A percentile compares a stretch with the other conserved stretches of the same genome.
Conservation (phyloP, 2,888 invertebrate species). For the Phyllotreta striolata region DNA sequence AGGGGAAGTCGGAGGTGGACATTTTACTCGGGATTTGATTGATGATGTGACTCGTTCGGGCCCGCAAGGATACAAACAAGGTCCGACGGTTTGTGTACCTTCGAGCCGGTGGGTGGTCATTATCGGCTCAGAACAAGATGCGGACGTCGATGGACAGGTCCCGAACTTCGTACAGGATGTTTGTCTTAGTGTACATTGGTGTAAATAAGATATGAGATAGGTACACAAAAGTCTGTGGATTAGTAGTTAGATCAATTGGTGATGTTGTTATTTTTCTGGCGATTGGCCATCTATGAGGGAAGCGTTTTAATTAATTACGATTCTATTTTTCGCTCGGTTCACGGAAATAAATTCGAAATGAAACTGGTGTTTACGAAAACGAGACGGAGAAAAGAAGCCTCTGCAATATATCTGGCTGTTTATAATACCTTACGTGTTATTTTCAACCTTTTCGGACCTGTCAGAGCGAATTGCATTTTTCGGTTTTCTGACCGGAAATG, state of each 20-base stretch:
- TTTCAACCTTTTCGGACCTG: conserved; percentile 50
- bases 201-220: too few species aligned
- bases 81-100: conserved; percentile 34
- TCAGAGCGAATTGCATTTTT: conserved; percentile 53
- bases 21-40: conserved; percentile 49
- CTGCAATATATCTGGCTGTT: conserved; percentile 40
- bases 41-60: conserved; percentile 43
- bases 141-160: not conserved
- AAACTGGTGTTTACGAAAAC: too few species aligned
- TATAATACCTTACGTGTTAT: conserved; percentile 46
- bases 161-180: too few species aligned
- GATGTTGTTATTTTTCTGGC: too few species aligned
- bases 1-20: conserved; percentile 44
- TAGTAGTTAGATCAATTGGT: too few species aligned
- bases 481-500: conserved; percentile 55
- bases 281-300: too few species aligned
- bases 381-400: conserved; percentile 44
- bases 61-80: conserved; percentile 34
- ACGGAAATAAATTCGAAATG: conserved; percentile 15
- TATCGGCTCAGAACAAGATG: conserved; percentile 9
- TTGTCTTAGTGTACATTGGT: too few species aligned
- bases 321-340: not conserved
- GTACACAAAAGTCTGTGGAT: too few species aligned
- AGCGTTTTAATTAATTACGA: too few species aligned
- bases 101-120: conserved; percentile 35